Conservation (phyloP, 2,888 invertebrate species). For the Trachelus tabidus region DNA sequence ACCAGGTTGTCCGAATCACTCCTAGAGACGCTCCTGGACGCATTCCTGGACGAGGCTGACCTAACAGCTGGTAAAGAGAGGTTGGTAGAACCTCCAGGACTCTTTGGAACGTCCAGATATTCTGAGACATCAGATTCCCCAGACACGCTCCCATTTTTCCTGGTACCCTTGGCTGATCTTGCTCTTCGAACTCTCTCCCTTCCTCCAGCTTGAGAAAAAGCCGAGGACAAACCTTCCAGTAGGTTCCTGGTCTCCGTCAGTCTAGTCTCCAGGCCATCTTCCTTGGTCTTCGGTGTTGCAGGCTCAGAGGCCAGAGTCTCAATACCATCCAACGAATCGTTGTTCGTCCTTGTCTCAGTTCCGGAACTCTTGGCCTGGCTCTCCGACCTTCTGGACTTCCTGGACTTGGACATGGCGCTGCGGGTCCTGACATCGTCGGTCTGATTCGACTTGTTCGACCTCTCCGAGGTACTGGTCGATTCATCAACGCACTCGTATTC, state of each 20-base stretch:
- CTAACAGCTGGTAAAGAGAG: conserved; percentile 53
- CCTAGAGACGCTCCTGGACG: conserved; percentile 33
- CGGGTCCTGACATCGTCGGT: conserved; percentile 20
- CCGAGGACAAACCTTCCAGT: conserved; percentile 41
- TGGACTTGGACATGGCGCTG: conserved; percentile 16
- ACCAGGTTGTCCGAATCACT: conserved; percentile 42
- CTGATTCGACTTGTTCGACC: conserved; percentile 19
- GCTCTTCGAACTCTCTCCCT: conserved; percentile 19
- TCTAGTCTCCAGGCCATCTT: conserved; percentile 38
- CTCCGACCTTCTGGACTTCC: conserved; percentile 12
- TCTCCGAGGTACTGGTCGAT: conserved; percentile 16
- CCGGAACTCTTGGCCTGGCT: neutral
- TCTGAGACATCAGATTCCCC: conserved; percentile 16
- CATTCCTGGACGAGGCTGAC: conserved; percentile 34
- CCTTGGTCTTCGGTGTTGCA: conserved; percentile 10
- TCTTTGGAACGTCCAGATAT: conserved; percentile 6
- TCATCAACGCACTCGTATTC: conserved; percentile 15
- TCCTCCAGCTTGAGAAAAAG: conserved; percentile 21
- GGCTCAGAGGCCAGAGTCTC: conserved; percentile 18
- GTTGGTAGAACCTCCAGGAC: conserved; percentile 24
- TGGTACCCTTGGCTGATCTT: conserved; percentile 21
- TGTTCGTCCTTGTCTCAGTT: conserved; percentile 7
- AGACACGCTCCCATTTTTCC: conserved; percentile 17
- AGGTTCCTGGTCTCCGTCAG: conserved; percentile 44
- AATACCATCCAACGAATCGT: conserved; percentile 16